Percentiles rank a stretch among this genome's conserved stretches.
Conservation (phyloP, 2,797 vertebrate species). For the Enteromius treurensis region DNA sequence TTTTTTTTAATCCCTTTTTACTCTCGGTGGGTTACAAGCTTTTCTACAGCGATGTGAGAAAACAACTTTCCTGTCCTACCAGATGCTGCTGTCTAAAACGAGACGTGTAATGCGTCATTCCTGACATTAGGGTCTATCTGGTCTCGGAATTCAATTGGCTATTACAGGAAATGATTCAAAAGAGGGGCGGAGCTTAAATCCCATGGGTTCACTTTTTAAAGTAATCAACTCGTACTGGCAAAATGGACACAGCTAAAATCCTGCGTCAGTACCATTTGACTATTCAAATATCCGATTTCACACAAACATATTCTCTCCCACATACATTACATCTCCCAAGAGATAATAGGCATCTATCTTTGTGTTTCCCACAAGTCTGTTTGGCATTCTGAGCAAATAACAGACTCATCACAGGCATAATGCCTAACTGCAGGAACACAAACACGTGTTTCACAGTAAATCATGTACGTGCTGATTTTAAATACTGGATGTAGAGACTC, state of each 20-base stretch:
- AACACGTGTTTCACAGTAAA: constrained; percentile 44
- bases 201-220: constrained; percentile 29
- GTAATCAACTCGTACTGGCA: constrained; percentile 7
- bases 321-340: constrained; percentile 51
- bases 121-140: constrained; percentile 41
- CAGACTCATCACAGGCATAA: constrained; percentile 19
- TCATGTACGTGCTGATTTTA: constrained; percentile 26
- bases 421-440: constrained; percentile 18
- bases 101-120: constrained; percentile 39
- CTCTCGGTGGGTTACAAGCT: constrained; percentile 10
- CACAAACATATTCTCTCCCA: constrained; percentile 49
- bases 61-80: constrained; percentile 28
- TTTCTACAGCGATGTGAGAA: constrained; percentile 4
- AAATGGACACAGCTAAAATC: constrained; percentile 9
- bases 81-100: constrained; percentile 31
- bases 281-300: constrained; percentile 49
- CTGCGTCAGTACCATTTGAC: constrained; percentile 41
- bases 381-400: constrained; percentile 49
- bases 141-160: constrained; percentile 31
- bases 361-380: constrained; percentile 49
- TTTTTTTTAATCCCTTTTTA: not conserved
- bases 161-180: constrained; percentile 33
- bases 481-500: constrained; percentile 21
- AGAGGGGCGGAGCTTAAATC: constrained; percentile 42
- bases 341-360: constrained; percentile 53